A percentile compares a stretch with the other conserved stretches of the same genome.
Conservation (phyloP, 2,113 vertebrate genomes). For the Osmerus eperlanus region DNA sequence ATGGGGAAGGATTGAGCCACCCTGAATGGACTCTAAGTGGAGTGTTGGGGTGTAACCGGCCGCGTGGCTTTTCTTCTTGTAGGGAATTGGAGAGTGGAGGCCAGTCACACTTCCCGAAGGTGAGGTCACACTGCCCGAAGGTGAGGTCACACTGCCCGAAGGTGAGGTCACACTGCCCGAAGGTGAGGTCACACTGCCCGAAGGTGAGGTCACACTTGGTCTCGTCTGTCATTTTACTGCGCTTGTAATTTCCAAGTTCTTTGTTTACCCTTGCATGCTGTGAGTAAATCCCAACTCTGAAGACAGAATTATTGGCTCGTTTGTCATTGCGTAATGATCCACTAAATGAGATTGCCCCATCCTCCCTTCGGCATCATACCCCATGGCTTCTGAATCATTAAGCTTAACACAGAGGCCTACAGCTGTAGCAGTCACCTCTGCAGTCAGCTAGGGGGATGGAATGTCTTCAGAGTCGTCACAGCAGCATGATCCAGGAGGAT, state of each 20-base stretch:
- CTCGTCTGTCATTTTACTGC: neutral
- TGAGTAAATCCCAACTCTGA: neutral
- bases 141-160: too few relatives aligned
- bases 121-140: slow-evolving; percentile 68
- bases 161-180: too few relatives aligned
- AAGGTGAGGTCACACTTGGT: slow-evolving; percentile 66
- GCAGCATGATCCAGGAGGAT: too few relatives aligned
- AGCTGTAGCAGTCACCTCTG: neutral
- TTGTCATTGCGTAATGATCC: neutral
- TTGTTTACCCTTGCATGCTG: neutral
- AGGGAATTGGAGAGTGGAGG: slow-evolving; percentile 73
- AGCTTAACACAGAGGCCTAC: neutral
- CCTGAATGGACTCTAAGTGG: neutral
- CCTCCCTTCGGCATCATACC: neutral
- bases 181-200: slow-evolving; percentile 58
- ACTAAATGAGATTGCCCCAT: neutral
- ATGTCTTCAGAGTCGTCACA: too few relatives aligned
- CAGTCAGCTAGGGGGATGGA: neutral
- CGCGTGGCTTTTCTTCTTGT: slow-evolving; percentile 51
- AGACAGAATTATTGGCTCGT: neutral
- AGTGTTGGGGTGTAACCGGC: slow-evolving; percentile 10
- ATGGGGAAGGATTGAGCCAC: neutral
- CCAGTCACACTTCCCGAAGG: slow-evolving; percentile 70
- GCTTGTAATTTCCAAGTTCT: neutral
- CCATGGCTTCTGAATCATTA: neutral